Percentiles rank a stretch among this genome's conserved stretches.
These are phyloP conservation scores for Beris morrisii DNA, from an alignment of 2,888 invertebrate genomes.

Conservation along the genomic window DNA sequence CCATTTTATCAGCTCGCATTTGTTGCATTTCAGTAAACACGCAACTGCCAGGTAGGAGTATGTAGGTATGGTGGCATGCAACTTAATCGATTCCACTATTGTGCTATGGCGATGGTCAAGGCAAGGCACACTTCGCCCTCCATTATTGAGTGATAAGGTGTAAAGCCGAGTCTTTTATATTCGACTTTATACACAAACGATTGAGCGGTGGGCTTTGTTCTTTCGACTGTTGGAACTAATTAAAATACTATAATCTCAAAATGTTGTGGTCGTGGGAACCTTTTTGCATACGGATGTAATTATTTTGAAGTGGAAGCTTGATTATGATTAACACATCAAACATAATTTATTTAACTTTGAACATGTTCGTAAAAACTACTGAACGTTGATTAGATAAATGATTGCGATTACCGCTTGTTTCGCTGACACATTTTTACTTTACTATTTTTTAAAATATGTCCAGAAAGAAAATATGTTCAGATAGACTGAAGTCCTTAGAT, in stretches of 20 bases:
- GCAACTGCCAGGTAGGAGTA: constrained; percentile 18
- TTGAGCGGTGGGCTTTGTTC: not conserved
- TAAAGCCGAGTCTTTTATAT: constrained; percentile 3
- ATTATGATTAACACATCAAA: no score
- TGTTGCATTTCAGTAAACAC: constrained; percentile 32
- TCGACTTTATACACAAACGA: not conserved
- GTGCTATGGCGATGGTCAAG: not conserved
- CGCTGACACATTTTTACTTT: no score
- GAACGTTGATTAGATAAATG: no score
- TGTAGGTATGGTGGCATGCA: constrained; percentile 15
- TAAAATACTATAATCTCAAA: not conserved
- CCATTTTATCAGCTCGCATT: constrained; percentile 35
- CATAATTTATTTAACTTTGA: no score
- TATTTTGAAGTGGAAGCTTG: no score
- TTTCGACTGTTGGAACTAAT: not conserved
- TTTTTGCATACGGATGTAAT: no score
- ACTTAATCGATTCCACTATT: constrained; percentile 23
- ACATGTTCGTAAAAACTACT: no score
- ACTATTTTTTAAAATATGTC: no score
- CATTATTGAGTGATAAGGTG: constrained; percentile 20
- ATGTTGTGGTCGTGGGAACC: not conserved
- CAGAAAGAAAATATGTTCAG: no score
- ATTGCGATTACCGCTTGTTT: no score
- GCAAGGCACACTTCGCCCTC: constrained; percentile 18
- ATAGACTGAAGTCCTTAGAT: no score